Percentiles rank a stretch among this genome's conserved stretches.
These are phyloP conservation scores for Hedychridium roseum DNA, from an alignment of 2,888 invertebrate genomes.

Conservation along the genomic window DNA sequence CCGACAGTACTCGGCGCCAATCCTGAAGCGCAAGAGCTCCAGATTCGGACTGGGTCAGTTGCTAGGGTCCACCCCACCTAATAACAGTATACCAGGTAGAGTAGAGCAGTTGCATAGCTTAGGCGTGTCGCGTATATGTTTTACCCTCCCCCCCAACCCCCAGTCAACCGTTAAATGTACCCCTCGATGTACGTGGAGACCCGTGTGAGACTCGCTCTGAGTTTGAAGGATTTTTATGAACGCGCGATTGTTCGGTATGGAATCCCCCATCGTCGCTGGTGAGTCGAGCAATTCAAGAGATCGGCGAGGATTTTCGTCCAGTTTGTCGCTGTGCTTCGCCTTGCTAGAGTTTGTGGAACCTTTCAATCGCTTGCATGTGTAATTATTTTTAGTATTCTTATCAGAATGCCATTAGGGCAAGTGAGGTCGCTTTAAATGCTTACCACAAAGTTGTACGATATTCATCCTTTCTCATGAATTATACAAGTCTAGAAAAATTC, in stretches of 20 bases:
- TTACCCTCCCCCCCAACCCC: no score
- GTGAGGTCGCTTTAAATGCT: no score
- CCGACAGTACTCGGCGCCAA: slow-evolving; percentile 95
- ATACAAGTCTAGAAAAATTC: no score
- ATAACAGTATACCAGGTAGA: slow-evolving; percentile 72
- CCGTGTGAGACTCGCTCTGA: no score
- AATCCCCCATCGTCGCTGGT: slow-evolving; percentile 34
- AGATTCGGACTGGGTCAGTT: slow-evolving; percentile 90
- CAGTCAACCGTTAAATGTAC: no score
- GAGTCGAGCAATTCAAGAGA: slow-evolving; percentile 24
- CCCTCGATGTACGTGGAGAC: slow-evolving; percentile 30
- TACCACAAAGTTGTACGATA: no score
- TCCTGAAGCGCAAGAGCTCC: slow-evolving; percentile 91
- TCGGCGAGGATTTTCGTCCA: not conserved
- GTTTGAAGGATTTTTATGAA: slow-evolving; percentile 28
- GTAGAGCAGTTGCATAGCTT: slow-evolving; percentile 56
- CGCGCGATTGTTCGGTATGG: slow-evolving; percentile 32
- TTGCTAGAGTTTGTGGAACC: no score
- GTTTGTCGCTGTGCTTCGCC: no score
- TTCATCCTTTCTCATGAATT: no score
- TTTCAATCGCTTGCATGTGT: no score
- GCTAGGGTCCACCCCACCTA: slow-evolving; percentile 69
- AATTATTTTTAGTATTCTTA: no score
- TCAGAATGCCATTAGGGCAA: no score
- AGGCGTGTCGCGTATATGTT: slow-evolving; percentile 28